These are phyloP conservation scores for Festucalex cinctus DNA, from an alignment of 2,113 vertebrate genomes.

Conservation along the genomic window DNA sequence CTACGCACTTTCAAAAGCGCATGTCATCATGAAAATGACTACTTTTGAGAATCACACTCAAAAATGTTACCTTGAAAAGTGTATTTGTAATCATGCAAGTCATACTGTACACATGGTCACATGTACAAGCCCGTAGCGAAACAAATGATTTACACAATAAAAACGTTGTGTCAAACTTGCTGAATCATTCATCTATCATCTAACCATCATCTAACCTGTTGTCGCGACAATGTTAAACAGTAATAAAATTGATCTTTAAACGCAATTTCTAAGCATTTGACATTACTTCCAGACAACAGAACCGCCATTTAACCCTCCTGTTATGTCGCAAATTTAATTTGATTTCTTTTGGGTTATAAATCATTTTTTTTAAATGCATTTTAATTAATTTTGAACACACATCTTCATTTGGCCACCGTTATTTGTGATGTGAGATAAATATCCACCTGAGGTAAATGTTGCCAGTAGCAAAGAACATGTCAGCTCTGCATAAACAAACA, in stretches of 20 bases:
- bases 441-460: constrained; percentile 44
- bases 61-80: constrained; percentile 8
- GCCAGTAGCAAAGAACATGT: constrained; percentile 15
- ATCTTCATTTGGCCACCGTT: not conserved
- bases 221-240: not conserved
- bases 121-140: not conserved
- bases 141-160: not conserved
- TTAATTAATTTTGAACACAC: not conserved
- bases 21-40: too few relatives aligned
- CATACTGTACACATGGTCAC: not conserved
- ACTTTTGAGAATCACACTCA: not conserved
- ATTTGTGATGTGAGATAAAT: constrained; percentile 17
- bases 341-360: not conserved
- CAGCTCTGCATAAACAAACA: constrained; percentile 44
- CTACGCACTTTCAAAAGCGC: too few relatives aligned
- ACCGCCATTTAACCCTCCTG: not conserved
- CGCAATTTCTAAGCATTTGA: not conserved
- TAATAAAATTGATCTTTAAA: not conserved
- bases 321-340: not conserved
- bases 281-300: not conserved
- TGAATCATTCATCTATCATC: not conserved
- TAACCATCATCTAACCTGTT: not conserved
- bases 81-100: constrained; percentile 11
- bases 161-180: not conserved
- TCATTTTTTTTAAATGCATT: too few relatives aligned